Conservation (phyloP, 2,797 vertebrate species). For the Heterohyrax brucei region DNA sequence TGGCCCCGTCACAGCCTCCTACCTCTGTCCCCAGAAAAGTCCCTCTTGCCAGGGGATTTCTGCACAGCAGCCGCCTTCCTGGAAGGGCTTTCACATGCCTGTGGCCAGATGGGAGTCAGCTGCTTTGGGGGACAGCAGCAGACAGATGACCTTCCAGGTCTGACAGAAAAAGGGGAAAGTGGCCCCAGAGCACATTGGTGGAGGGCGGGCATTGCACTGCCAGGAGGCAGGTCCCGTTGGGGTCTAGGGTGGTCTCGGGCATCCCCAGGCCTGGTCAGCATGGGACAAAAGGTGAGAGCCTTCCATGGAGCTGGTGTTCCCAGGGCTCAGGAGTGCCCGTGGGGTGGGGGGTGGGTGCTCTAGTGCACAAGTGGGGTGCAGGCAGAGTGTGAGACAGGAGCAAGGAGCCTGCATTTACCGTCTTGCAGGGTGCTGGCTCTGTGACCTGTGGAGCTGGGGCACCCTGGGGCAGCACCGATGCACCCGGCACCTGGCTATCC, state of each 20-base stretch:
- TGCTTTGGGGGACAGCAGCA: not conserved
- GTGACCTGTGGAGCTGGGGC: not conserved
- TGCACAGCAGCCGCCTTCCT: not conserved
- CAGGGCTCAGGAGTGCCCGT: too few species aligned
- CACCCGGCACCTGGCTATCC: too few species aligned
- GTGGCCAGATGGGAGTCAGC: not conserved
- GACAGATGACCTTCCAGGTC: not conserved
- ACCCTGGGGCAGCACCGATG: too few species aligned
- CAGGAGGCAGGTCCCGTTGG: not conserved
- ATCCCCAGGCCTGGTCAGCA: not conserved
- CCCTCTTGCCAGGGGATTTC: not conserved
- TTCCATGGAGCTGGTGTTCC: accelerated
- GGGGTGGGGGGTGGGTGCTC: not conserved
- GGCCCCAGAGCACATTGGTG: too few species aligned
- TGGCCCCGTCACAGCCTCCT: not conserved
- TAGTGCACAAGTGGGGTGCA: not conserved
- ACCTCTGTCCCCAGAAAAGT: not conserved
- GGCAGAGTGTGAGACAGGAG: not conserved
- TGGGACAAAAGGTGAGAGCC: not conserved
- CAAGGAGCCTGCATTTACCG: not conserved
- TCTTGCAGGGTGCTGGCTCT: not conserved
- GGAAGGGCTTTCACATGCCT: not conserved
- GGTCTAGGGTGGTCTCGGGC: not conserved
- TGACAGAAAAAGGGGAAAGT: not conserved
- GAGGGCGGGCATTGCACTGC: too few species aligned